Conservation (phyloP, 2,113 vertebrate genomes). For the Megaceryle maxima region DNA sequence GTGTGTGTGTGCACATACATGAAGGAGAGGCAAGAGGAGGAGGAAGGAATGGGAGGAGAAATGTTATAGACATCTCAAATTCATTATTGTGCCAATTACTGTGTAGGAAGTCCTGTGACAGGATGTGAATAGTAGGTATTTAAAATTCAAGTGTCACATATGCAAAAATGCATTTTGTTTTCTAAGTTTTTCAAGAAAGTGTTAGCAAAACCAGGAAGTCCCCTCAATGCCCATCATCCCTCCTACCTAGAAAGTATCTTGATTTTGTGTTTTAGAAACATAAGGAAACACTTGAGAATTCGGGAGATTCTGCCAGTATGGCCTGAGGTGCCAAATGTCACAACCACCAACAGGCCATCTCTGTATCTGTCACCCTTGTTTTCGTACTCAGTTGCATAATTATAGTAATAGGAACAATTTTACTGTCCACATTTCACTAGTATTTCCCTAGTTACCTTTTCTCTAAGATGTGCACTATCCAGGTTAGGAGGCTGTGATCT, state of each 20-base stretch:
- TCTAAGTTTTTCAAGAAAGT: not conserved
- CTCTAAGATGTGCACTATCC: slow-evolving; percentile 83
- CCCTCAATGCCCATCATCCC: not conserved
- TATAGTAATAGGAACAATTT: too few relatives aligned
- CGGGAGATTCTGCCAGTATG: not conserved
- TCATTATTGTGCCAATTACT: not conserved
- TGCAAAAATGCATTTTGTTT: not conserved
- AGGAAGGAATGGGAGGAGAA: not conserved
- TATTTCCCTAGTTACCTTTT: slow-evolving; percentile 73
- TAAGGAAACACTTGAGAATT: not conserved
- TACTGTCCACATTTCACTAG: too few relatives aligned
- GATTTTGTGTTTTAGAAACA: not conserved
- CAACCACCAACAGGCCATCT: not conserved
- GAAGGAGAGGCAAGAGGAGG: not conserved
- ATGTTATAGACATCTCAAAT: not conserved
- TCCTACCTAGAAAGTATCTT: not conserved
- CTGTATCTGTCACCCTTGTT: not conserved
- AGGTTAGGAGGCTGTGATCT: slow-evolving; percentile 85
- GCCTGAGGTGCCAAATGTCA: not conserved
- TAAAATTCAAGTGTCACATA: not conserved
- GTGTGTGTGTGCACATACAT: too few relatives aligned
- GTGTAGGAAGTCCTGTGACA: not conserved
- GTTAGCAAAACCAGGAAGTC: not conserved
- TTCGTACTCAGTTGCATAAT: not conserved
- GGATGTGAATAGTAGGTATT: not conserved